Percentiles rank a stretch among this genome's conserved stretches.
Evolutionary conservation across 2,797 vertebrate genomes (phyloP).

Genomic region (Mergus octosetaceus): DNA sequence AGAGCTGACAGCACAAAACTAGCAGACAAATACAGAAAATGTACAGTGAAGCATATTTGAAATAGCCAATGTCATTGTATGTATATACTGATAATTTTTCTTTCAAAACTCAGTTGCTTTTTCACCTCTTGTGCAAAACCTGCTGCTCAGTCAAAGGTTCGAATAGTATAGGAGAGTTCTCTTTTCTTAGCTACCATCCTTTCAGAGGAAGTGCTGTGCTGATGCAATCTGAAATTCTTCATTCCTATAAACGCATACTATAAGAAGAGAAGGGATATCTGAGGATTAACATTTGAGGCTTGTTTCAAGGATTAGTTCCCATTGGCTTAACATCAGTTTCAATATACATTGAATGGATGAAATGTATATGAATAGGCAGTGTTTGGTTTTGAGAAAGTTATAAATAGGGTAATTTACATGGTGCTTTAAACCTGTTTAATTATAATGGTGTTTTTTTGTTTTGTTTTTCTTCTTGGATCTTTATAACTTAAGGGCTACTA

Average conservation of each 20-base stretch:
- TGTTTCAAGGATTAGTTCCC: background rate
- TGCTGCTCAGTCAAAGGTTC: background rate
- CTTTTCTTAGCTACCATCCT: background rate
- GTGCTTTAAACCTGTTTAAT: background rate
- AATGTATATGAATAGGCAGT: background rate
- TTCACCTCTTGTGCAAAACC: background rate
- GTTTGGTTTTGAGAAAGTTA: background rate
- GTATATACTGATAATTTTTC: background rate
- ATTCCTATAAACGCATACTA: background rate
- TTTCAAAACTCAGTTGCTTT: background rate
- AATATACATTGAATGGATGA: background rate
- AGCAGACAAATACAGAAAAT: background rate
- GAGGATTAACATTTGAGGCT: background rate
- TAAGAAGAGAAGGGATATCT: background rate
- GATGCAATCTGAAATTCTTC: background rate
- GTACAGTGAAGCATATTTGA: background rate
- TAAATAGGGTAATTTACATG: background rate
- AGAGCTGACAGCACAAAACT: background rate
- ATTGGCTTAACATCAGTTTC: background rate
- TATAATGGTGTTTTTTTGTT: background rate
- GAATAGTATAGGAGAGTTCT: too few relatives aligned
- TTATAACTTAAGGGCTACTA: background rate
- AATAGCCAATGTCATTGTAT: background rate
- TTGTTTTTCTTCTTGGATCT: background rate
- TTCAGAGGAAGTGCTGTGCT: background rate